Conservation (phyloP, 1,140 invertebrate species). For the Luehdorfia chinensis region DNA sequence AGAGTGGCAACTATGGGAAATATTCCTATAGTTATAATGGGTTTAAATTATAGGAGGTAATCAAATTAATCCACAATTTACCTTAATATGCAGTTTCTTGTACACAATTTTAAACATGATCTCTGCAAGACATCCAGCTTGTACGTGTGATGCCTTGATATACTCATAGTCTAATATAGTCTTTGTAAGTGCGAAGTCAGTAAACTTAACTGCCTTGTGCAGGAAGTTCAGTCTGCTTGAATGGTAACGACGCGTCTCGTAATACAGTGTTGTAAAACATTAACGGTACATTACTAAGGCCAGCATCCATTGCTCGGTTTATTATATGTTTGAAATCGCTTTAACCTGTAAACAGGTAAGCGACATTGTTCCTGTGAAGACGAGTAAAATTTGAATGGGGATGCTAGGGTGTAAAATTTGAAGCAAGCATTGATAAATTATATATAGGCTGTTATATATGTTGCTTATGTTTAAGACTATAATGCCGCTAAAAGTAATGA, state of each 20-base stretch:
- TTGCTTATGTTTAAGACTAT: too few species aligned
- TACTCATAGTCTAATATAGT: conserved; percentile 9
- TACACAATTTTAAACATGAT: too few species aligned
- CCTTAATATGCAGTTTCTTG: too few species aligned
- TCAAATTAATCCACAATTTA: too few species aligned
- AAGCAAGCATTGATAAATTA: too few species aligned
- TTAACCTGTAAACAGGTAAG: conserved; percentile 4
- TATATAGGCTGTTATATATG: too few species aligned
- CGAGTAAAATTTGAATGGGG: neutral
- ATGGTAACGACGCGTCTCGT: conserved; percentile 21
- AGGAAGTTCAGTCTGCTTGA: conserved; percentile 17
- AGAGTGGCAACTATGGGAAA: too few species aligned
- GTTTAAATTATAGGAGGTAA: too few species aligned
- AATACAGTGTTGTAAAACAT: conserved; percentile 15
- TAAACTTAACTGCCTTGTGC: conserved; percentile 7
- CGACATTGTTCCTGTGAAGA: neutral
- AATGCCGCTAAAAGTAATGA: too few species aligned
- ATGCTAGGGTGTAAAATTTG: neutral
- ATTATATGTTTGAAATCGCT: neutral
- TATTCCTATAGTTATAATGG: too few species aligned
- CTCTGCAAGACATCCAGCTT: too few species aligned
- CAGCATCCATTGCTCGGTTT: conserved; percentile 8
- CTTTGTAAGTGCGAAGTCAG: conserved; percentile 9
- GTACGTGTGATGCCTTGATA: too few species aligned
- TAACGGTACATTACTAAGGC: conserved; percentile 16